Percentiles rank a stretch among this genome's conserved stretches.
phyloP scores from a whole-genome alignment of 2,888 invertebrate species.

The Cataglyphis albicans region DNA sequence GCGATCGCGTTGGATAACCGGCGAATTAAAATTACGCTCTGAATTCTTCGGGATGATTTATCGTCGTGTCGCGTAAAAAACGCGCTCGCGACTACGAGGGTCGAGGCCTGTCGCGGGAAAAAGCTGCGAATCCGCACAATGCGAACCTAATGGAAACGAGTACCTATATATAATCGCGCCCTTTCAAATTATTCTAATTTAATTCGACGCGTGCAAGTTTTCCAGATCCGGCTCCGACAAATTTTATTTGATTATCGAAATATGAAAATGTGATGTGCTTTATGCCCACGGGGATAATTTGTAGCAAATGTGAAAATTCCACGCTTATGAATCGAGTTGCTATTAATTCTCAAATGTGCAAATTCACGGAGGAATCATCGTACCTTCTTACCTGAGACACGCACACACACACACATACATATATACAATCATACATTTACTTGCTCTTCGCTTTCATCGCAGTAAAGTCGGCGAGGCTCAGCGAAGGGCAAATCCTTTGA shows the following conservation, averaged over 20 bases:
- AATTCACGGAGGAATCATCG: slow-evolving; percentile 17
- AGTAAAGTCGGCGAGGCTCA: neutral
- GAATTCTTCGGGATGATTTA: slow-evolving; percentile 40
- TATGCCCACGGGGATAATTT: slow-evolving; percentile 12
- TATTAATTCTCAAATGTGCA: slow-evolving; percentile 38
- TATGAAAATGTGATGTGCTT: slow-evolving; percentile 29
- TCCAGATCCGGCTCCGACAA: neutral
- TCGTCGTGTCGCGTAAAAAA: slow-evolving; percentile 35
- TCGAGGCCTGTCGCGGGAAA: neutral
- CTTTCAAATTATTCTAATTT: slow-evolving; percentile 35
- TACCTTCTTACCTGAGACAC: slow-evolving; percentile 36
- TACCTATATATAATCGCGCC: neutral
- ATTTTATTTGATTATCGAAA: slow-evolving; percentile 38
- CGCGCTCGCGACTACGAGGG: neutral
- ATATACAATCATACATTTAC: neutral
- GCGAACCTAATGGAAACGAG: slow-evolving; percentile 15
- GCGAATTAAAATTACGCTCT: slow-evolving; percentile 34
- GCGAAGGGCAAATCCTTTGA: slow-evolving; percentile 45
- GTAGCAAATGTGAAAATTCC: slow-evolving; percentile 16
- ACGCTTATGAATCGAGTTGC: slow-evolving; percentile 31
- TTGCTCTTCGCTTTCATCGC: slow-evolving; percentile 10
- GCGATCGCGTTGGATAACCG: neutral
- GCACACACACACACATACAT: neutral
- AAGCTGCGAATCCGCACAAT: slow-evolving; percentile 20
- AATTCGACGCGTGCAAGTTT: slow-evolving; percentile 7